Evolutionary conservation across 2,797 vertebrate species (phyloP), one percentile per base, ranked within the genome.

Genomic region (Morus bassanus): DNA sequence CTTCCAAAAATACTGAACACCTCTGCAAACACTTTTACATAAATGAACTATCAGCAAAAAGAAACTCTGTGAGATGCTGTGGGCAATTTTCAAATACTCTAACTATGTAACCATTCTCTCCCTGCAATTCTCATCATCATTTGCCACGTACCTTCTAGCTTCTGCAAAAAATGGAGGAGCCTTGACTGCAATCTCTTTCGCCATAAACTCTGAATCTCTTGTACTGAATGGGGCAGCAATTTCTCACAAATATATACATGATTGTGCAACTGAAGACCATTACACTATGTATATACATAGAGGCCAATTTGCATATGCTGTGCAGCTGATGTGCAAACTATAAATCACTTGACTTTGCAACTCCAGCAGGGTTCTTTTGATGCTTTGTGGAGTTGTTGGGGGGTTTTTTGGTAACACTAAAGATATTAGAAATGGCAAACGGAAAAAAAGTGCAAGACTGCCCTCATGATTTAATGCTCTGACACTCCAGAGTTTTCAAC

Each of bases 11-110:
- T 88, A 95, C 88, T 19, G 33, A 95, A 65, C 80, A 95, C 90
- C 93, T 90, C 90, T 88, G 80, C 61, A 91, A 90, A 91, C 65
- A 81, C 83, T 93, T 93, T 86, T 84, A 93, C 59, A 94, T 88
- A 94, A 96, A 91, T 59, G 85, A 96, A 31, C 53, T 50, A 80
- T 91, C 92, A 97, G 83, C 94, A 95, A 96, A 97, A 93, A 81
- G 74, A 75, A 89, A 64, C 48, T 78, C 61, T 22, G 31, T 43
- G n/a, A 94, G 76, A 80, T 92, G 88, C 80, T 75, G 65, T 43
- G 57, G 73, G 86, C 51, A 92, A 82, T 88, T 95, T 91, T 82
- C 57, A 67, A 85, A 28, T 39, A 68, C 27, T 54, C 61, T 83
- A 56, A 87, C 64, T 89, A 9, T 64, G 43, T 68, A 94, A 69